phyloP scores from a whole-genome alignment of 2,113 vertebrate genomes.

The Rattus norvegicus region DNA sequence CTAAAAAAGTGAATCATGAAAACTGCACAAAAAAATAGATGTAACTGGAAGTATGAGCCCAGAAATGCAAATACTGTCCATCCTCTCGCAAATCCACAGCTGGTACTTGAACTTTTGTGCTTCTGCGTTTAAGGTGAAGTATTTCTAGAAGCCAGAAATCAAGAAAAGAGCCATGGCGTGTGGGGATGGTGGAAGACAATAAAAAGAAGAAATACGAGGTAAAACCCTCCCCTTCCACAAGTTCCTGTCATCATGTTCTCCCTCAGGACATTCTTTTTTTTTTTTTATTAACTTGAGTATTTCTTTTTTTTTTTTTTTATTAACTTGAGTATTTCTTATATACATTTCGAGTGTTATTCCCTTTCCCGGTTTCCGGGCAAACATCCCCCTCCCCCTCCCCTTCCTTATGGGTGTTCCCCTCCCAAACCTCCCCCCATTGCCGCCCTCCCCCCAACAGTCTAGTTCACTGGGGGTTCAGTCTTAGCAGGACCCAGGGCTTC shows the following conservation, averaged over 20 bases:
- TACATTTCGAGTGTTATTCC: too few relatives aligned
- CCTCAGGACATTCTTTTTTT: neutral
- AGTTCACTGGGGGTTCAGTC: too few relatives aligned
- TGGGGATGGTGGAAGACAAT: neutral
- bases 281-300: too few relatives aligned
- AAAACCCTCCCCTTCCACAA: neutral
- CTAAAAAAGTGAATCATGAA: neutral
- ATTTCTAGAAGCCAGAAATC: neutral
- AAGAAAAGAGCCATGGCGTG: neutral
- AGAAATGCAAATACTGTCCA: neutral
- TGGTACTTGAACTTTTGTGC: neutral
- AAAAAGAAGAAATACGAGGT: neutral
- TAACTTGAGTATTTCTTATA: too few relatives aligned
- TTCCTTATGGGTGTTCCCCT: too few relatives aligned
- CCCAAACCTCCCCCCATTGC: too few relatives aligned
- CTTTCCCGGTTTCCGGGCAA: too few relatives aligned
- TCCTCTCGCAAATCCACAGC: neutral
- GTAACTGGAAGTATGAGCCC: too few relatives aligned
- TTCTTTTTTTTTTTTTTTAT: too few relatives aligned
- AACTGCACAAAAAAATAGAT: neutral
- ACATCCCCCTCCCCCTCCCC: too few relatives aligned
- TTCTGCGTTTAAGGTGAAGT: neutral
- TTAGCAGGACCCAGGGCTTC: too few relatives aligned
- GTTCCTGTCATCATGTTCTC: neutral
- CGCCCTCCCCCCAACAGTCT: too few relatives aligned